Base-by-base conservation (phyloP, 2,113 vertebrate species). In the Coptodon rendalli region DNA sequence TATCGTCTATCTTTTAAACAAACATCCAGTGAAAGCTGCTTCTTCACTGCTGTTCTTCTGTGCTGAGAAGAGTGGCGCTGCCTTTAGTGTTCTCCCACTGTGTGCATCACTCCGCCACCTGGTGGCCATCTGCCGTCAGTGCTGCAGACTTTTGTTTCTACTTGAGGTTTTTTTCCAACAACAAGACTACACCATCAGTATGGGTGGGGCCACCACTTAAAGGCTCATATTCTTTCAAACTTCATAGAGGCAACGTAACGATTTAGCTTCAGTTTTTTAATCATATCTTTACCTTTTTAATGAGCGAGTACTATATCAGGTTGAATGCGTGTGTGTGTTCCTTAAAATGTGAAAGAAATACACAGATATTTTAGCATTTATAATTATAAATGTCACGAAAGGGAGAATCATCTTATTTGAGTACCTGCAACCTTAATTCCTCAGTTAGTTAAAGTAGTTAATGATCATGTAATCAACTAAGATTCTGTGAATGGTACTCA, bases 51-150 rank as follows among this genome's bases (percentile, higher is more conserved):
- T 83, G 17, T 36, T 12, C 48, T 53, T 57, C 79, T 63, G 56
- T 61, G 79, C 40, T 6, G 48, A 84, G 83, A 56, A 81, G 79
- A 84, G 66, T 31, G 76, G 16, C 16, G 31, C 68, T 90, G 86
- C 81, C 22, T 10, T 68, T 48, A 24, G 83, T 68, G 68, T 59
- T 80, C 84, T 22, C 22, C 87, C 84, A 84, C 85, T 11, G n/a
- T 82, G 89, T 83, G 94, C 93, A 16, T 91, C 87, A 92, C 89
- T 95, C 94, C 91, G 83, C 95, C 96, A 93, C 93, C 96, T 97
- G 96, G 94, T 97, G 96, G 95, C 83, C 1, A 84, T 17, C 54
- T 29, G 57, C 50, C 2, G 94, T 78, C 81, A 61, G 71, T 94
- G 91, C 94, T 2, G 73, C 89, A 89, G 80, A 6, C 48, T 91